Base-by-base conservation (phyloP, 2,888 invertebrate genomes). In the Ischnus inquisitorius region DNA sequence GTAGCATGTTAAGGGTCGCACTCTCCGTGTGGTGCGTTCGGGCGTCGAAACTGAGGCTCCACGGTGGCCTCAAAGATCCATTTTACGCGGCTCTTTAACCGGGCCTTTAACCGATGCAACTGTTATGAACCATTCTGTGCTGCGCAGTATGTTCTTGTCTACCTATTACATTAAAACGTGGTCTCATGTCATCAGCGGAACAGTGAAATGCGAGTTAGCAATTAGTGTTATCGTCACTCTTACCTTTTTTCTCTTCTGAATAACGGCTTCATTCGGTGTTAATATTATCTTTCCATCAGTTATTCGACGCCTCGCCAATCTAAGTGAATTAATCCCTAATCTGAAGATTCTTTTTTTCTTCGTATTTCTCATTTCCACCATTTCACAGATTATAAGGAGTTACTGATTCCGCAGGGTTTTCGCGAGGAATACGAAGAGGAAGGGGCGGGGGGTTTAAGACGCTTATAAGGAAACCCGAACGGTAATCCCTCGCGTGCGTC, bases 401-500 rank as follows among this genome's bases (percentile, higher is more conserved):
- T 67, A 78, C 48, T 54, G 74, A 83, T 83, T 71, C 51, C 54
- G 46, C 65, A 65, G 65, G 46, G 16, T 46, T 69, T 82, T 67
- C 19, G 34, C 8, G 34, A 34, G 34, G 34, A 8, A 34, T 34
- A 34, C 57, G 16, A 51, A 16, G 69, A 54, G 57, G 57, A 75
- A 74, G 54, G 51, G 14, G 19, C 12, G 65, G 10, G 67, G 60
- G 76, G 85, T 71, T 69, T 81, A 75, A 84, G 81, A 81, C 78
- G 84, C 78, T 84, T 81, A 78, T 83, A 76, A 83, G 75, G 85
- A 79, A 86, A 78, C 77, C 83, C 83, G 80, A 83, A 87, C 88
- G 89, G 28, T 91, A 92, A 92, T 92, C 90, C 91, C 85, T 86
- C 86, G 88, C 90, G 90, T 90, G 90, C 88, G 89, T 89, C 88